phyloP scores from a whole-genome alignment of 2,113 vertebrate species.

The Laticauda laticaudata region DNA sequence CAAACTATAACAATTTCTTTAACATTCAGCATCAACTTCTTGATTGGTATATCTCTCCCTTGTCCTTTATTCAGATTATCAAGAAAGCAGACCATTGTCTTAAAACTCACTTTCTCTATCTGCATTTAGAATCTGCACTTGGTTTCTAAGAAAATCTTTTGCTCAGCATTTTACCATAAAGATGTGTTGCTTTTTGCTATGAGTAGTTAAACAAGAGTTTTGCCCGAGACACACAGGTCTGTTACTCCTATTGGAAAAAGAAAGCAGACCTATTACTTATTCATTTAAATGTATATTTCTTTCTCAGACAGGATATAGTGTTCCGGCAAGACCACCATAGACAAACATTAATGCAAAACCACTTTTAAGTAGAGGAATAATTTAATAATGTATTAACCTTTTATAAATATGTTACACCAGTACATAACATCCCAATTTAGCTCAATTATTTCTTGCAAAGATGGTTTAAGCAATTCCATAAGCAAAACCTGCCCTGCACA shows the following conservation, averaged over 20 bases:
- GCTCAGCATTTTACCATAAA: background rate
- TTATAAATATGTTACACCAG: background rate
- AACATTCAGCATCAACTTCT: constrained; percentile 9
- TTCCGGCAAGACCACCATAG: background rate
- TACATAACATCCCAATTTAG: background rate
- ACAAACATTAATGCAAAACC: background rate
- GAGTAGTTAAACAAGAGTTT: background rate
- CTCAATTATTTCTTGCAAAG: background rate
- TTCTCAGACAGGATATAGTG: background rate
- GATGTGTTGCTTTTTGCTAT: background rate
- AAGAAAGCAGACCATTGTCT: background rate
- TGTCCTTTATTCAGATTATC: background rate
- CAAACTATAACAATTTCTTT: constrained; percentile 34
- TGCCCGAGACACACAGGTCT: background rate
- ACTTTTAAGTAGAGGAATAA: background rate
- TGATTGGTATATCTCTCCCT: background rate
- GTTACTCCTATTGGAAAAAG: background rate
- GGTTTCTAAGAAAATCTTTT: background rate
- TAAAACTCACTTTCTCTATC: background rate
- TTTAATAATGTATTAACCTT: background rate
- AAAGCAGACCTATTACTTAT: background rate
- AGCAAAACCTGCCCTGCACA: background rate
- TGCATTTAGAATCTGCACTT: background rate
- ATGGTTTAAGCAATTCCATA: background rate
- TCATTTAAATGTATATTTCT: background rate